Evolutionary conservation across 30 jellyfish, hydroid and myxozoan genomes (phyloP), one percentile per base, ranked within the genome.

Genomic region (Clytia hemisphaerica): DNA sequence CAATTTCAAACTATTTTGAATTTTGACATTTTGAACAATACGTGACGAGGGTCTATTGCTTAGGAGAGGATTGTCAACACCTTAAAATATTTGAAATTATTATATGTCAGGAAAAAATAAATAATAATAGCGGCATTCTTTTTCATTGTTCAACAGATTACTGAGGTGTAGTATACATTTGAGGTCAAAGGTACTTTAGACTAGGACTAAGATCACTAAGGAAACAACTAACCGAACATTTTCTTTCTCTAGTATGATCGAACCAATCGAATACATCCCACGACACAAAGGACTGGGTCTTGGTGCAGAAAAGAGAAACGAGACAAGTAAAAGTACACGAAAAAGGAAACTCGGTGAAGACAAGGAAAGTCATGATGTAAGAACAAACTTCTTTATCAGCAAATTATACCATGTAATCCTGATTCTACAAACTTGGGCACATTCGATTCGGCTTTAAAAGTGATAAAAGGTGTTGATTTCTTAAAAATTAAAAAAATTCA

Each of bases 241-340:
- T 22, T 40, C 27, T 50, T 26, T 14, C 51, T 47, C 18, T 30
- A 88, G 97, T 2, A 83, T 91, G n/a, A 34, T 80, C 33, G 94
- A 91, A 68, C 99, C 99, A n/a, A 83, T 91, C 12, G 99, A 91
- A 45, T 91, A 65, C 53, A 91, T 91, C 22, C 99, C 95, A 44
- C 73, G 99, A 33, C 94, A 78, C 50, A 83, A 91, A 79, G 95
- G 99, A 1, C 80, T 91, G 21, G 99, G 99, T 6, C 51, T 91
- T n/a, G 99, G 99, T 1, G 99, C 99, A 1, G 93, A 91, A 44
- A 80, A 76, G 36, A 61, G 76, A 36, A 88, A 64, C 37, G 90
- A 78, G 37, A 82, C 83, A 28, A 42, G 62, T 16, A 55, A 53
- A 29, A 58, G 45, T 30, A 61, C 21, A 63, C 72, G 80, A 37